phyloP scores from a whole-genome alignment of 2,113 vertebrate species.

The Chaetodon auriga region DNA sequence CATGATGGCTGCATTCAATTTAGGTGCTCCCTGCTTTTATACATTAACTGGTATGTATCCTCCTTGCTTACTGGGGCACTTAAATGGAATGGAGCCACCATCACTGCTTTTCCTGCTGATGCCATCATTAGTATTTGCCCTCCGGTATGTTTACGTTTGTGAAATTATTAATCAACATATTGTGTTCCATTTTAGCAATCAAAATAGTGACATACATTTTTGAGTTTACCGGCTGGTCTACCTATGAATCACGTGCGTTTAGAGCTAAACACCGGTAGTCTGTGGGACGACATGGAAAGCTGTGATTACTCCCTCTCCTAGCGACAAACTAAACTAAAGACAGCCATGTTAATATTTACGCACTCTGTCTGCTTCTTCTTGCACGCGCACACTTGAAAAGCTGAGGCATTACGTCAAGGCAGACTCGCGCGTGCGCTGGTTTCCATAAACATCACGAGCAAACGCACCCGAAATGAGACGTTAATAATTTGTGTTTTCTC shows the following conservation, averaged over 20 bases:
- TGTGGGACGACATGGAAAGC: not conserved
- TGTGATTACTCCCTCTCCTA: not conserved
- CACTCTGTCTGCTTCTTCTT: not conserved
- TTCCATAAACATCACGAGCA: conserved; percentile 3
- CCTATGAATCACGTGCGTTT: not conserved
- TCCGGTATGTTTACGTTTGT: too few relatives aligned
- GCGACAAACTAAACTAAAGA: not conserved
- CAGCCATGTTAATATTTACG: not conserved
- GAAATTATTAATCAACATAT: not conserved
- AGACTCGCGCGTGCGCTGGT: not conserved
- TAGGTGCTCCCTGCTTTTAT: not conserved
- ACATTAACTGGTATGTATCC: not conserved
- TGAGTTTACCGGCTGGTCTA: not conserved
- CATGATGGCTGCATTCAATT: not conserved
- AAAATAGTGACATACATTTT: too few relatives aligned
- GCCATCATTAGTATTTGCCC: not conserved
- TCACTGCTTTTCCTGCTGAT: too few relatives aligned
- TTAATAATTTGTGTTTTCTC: not conserved
- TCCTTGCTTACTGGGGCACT: not conserved
- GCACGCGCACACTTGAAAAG: conserved; percentile 2
- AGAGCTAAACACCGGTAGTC: not conserved
- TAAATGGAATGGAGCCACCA: too few relatives aligned
- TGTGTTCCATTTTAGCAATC: not conserved
- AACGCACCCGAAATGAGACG: not conserved
- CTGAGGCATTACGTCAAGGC: conserved; percentile 6